Percentiles rank a stretch among this genome's conserved stretches.
These are phyloP conservation scores for Cirrhinus molitorella DNA, from an alignment of 2,797 vertebrate species.

Conservation along the genomic window DNA sequence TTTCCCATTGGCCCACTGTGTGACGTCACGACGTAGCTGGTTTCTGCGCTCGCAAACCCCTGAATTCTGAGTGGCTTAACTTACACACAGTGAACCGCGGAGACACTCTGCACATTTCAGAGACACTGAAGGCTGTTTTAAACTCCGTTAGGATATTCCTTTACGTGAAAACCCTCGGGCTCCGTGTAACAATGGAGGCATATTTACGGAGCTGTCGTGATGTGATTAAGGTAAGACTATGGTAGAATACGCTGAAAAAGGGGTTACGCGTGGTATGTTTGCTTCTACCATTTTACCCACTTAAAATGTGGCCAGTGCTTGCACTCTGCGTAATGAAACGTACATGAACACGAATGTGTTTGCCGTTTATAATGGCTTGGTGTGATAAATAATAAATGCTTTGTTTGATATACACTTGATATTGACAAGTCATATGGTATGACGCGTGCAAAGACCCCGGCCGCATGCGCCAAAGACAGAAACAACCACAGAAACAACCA, in stretches of 20 bases:
- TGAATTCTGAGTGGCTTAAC: neutral
- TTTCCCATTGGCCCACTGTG: neutral
- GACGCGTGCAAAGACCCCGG: neutral
- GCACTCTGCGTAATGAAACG: neutral
- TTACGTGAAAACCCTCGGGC: conserved; percentile 1
- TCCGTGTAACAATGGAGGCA: conserved; percentile 59
- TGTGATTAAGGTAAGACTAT: conserved; percentile 68
- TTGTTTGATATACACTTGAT: conserved; percentile 17
- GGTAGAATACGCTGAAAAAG: neutral
- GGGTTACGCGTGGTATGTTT: conserved; percentile 5
- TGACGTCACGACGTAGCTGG: neutral
- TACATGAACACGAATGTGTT: neutral
- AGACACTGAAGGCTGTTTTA: neutral
- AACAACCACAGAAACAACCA: neutral
- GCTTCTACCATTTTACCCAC: conserved; percentile 24
- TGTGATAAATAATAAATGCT: neutral
- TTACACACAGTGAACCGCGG: neutral
- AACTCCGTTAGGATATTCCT: conserved; percentile 8
- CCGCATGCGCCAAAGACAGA: conserved; percentile 31
- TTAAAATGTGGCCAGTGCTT: neutral
- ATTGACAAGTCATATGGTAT: conserved; percentile 11
- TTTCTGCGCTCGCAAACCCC: neutral
- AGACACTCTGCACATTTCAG: neutral
- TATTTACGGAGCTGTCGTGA: conserved; percentile 65
- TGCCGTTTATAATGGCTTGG: neutral